Evolutionary conservation across 2,797 vertebrate genomes (phyloP).

Genomic region (Cryptoblepharus egeriae): DNA sequence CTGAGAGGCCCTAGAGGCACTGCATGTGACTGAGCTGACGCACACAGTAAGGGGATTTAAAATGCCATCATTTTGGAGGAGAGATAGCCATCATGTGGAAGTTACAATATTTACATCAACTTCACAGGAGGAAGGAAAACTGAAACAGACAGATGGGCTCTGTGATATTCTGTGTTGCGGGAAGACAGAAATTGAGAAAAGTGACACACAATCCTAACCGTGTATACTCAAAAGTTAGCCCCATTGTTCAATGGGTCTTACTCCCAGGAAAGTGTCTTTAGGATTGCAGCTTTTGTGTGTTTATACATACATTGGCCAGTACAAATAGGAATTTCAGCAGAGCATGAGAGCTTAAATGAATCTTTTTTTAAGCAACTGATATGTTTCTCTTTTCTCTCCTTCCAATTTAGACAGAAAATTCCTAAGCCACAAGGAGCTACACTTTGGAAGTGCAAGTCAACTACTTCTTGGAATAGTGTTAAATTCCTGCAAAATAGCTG

Average conservation of each 20-base stretch:
- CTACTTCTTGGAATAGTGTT: not conserved
- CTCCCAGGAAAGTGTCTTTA: too few species aligned
- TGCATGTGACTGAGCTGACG: not conserved
- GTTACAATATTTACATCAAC: not conserved
- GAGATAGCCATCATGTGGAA: not conserved
- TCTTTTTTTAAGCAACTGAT: not conserved
- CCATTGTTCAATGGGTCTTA: too few species aligned
- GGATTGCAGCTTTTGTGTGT: too few species aligned
- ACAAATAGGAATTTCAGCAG: slow-evolving; percentile 2
- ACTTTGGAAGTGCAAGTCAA: not conserved
- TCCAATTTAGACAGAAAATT: not conserved
- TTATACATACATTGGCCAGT: not conserved
- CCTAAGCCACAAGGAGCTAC: not conserved
- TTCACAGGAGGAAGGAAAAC: not conserved
- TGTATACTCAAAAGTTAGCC: too few species aligned
- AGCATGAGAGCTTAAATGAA: not conserved
- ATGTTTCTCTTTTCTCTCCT: not conserved
- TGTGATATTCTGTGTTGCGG: not conserved
- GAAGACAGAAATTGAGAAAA: not conserved
- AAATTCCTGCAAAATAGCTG: too few species aligned
- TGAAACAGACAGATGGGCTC: not conserved
- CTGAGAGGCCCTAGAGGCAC: not conserved
- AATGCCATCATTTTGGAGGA: not conserved
- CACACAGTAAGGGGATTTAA: not conserved
- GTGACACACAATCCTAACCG: too few species aligned